Percentiles rank a stretch among this genome's conserved stretches.
phyloP scores from a whole-genome alignment of 2,113 vertebrate genomes.

The Oreochromis niloticus region DNA sequence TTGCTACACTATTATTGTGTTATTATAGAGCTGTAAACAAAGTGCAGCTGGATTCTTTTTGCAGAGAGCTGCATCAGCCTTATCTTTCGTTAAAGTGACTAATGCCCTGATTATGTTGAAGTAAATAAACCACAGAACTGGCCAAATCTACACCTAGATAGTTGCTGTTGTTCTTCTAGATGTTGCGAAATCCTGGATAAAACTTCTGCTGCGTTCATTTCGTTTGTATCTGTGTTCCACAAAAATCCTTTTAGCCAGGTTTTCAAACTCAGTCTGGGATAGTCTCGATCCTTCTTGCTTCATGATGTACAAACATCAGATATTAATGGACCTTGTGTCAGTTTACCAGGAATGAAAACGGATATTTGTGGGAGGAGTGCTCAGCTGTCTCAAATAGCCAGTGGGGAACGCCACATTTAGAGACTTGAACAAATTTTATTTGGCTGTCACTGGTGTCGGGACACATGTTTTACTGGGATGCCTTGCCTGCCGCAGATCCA shows the following conservation, averaged over 20 bases:
- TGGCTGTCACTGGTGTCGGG: not conserved
- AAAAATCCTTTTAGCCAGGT: not conserved
- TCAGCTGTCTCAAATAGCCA: not conserved
- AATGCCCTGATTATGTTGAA: not conserved
- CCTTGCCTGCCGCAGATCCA: not conserved
- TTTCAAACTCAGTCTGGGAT: not conserved
- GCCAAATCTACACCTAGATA: not conserved
- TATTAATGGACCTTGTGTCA: constrained; percentile 1
- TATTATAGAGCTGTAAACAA: not conserved
- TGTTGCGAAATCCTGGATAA: not conserved
- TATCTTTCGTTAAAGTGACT: not conserved
- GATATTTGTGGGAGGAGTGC: constrained; percentile 10
- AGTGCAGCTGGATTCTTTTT: not conserved
- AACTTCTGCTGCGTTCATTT: not conserved
- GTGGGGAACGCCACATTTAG: not conserved
- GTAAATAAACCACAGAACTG: not conserved
- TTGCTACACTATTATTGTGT: not conserved
- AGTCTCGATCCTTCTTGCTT: not conserved
- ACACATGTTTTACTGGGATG: not conserved
- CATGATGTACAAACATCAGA: not conserved
- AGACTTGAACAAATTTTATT: not conserved
- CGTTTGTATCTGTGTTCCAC: not conserved
- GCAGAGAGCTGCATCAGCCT: not conserved
- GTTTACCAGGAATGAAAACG: constrained; percentile 22
- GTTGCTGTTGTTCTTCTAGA: not conserved